Evolutionary conservation across 2,888 invertebrate genomes (phyloP), one percentile per base, ranked within the genome.

Genomic region (Sphaerophoria taeniata): DNA sequence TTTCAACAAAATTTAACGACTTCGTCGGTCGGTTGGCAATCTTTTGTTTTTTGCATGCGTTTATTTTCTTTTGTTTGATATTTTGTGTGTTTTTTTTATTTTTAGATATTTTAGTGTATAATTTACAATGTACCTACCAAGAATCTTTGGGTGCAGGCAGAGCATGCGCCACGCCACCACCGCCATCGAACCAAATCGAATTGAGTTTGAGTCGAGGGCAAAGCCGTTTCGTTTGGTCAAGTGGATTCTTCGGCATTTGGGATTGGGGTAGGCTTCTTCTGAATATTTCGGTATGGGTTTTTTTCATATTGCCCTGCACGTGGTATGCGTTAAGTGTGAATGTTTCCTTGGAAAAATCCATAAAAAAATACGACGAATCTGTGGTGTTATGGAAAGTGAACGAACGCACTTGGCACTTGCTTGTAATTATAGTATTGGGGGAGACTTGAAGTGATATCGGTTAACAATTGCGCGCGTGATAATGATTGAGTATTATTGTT

Each of bases 241-340:
- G 84, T 81, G 85, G 73, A 81, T 77, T 55, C 9, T 9, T 36
- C 12, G 2, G 60, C 36, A 39, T 61, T 58, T 51, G 58, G 45
- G 49, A 49, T 47, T 53, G 53, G 72, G 7, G n/a, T 5, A 45
- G 45, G 45, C 45, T 45, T 24, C 24, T 24, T 24, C 43, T 11
- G 39, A 6, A 6, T n/a, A 16, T 24, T 63, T 6, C 33, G 24
- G 24, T 24, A 53, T 11, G 39, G 14, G 0, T n/a, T n/a, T 51
- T 51, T 24, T 63, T 6, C 33, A 33, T 43, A 47, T 60, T 55
- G 53, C 63, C 6, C 34, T 70, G 70, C 85, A 85, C 81, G 85
- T 85, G 85, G 81, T 85, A 65, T 65, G 63, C 85, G 81, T 85
- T 85, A 77, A 77, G 81, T 77, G 76, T 81, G 81, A 85, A 81